These are phyloP conservation scores for Orchesella flavescens DNA, from an alignment of 2,888 invertebrate species.

Conservation along the genomic window DNA sequence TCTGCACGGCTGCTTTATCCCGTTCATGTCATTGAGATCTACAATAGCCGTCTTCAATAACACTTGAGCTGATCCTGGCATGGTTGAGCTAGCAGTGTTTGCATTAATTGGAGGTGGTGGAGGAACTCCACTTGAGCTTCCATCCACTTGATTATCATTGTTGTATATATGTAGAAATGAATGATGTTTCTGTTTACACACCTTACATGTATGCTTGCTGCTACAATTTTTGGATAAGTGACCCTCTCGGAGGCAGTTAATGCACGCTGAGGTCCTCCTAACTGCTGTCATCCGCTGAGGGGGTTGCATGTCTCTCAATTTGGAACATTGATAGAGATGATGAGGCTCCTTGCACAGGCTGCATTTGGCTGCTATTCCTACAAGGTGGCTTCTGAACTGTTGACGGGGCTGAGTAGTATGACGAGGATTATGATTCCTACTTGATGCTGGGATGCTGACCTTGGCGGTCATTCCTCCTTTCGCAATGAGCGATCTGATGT, in stretches of 20 bases:
- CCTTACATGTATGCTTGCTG: conserved; percentile 2
- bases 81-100: neutral
- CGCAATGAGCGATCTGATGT: too few relatives aligned
- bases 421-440: neutral
- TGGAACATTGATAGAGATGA: conserved; percentile 21
- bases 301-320: neutral
- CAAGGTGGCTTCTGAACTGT: too few relatives aligned
- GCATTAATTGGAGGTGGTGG: too few relatives aligned
- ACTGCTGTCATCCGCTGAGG: neutral
- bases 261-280: neutral
- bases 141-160: too few relatives aligned
- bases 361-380: neutral
- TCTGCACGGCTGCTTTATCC: neutral
- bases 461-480: too few relatives aligned
- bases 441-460: neutral
- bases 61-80: too few relatives aligned
- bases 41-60: conserved; percentile 45
- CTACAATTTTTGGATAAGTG: conserved; percentile 21
- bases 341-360: neutral
- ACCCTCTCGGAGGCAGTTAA: conserved; percentile 52
- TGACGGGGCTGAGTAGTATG: neutral
- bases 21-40: neutral
- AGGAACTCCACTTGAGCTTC: neutral
- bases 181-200: conserved; percentile 23
- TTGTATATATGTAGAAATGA: conserved; percentile 33